Base-by-base conservation (phyloP, 1,140 invertebrate genomes). In the Drosophila lacertosa region DNA sequence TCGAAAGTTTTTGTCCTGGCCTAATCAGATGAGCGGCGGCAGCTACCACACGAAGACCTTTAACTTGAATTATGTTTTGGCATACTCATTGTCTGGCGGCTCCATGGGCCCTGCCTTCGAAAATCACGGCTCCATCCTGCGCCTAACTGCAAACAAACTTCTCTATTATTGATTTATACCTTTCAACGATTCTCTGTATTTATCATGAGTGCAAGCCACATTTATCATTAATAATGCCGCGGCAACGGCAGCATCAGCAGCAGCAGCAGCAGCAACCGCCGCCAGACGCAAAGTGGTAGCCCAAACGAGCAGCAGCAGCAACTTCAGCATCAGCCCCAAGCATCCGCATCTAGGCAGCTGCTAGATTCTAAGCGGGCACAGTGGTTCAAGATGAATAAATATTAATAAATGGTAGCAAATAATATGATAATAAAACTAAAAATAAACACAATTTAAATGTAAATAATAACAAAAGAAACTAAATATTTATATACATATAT, bases 121-220 rank as follows among this genome's bases (percentile, higher is more conserved):
- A 77, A 88, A 88, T 88, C 82, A 88, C 74, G 45, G 76, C 76
- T 69, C 65, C 65, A 78, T 74, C 64, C 50, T 73, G 67, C 55
- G 66, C 76, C 77, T 88, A 88, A 86, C 82, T 77, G 82, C 82
- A 88, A 86, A 88, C 82, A 88, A 88, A 88, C 82, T 88, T 88
- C 82, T 88, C 77, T 88, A 88, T 88, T 88, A 88, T 88, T 88
- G 81, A 89, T 89, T 89, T 89, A 89, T 90, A 86, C 89, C 84
- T 90, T 90, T 90, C 89, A 90, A 88, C 89, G 84, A 86, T 90
- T 86, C 89, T 89, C 89, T 89, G 81, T 90, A 90, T 90, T 90
- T 90, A 90, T 90, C 89, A 90, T 82, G 80, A 81, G 80, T 86
- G 77, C 89, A 90, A 89, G 83, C 77, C 83, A 84, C 88, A 90